phyloP scores from a whole-genome alignment of 2,888 invertebrate species.

The Malthinus flaveolus region DNA sequence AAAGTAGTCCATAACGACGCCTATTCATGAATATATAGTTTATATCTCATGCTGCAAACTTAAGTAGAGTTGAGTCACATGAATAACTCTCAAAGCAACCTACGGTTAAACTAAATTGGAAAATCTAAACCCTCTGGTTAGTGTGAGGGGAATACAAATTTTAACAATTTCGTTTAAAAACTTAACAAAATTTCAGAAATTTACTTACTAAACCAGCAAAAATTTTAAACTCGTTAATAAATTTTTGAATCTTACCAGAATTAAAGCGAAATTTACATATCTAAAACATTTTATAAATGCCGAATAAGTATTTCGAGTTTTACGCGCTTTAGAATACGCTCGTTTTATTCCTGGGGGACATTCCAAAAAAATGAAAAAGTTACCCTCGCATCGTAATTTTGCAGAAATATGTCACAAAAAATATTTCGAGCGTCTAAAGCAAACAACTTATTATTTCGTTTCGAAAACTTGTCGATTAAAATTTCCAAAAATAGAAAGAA shows the following conservation, averaged over 20 bases:
- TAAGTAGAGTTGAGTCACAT: conserved; percentile 32
- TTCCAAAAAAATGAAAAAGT: conserved; percentile 19
- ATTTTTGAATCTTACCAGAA: too few relatives aligned
- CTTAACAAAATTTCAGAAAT: too few relatives aligned
- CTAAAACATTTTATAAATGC: too few relatives aligned
- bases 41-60: conserved; percentile 31
- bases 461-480: too few relatives aligned
- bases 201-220: conserved; percentile 35
- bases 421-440: too few relatives aligned
- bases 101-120: conserved; percentile 45
- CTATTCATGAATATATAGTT: conserved; percentile 35
- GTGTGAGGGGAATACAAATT: conserved; percentile 50
- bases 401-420: conserved; percentile 7
- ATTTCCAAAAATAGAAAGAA: too few relatives aligned
- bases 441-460: too few relatives aligned
- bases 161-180: conserved; percentile 48
- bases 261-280: too few relatives aligned
- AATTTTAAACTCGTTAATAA: too few relatives aligned
- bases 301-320: too few relatives aligned
- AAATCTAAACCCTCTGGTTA: conserved; percentile 48
- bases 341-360: conserved; percentile 25
- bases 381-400: conserved; percentile 13
- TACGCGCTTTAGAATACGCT: conserved; percentile 14
- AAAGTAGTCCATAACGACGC: conserved; percentile 20
- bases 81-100: conserved; percentile 36